phyloP scores from a whole-genome alignment of 1,140 invertebrate genomes.

The Zaprionus inermis region DNA sequence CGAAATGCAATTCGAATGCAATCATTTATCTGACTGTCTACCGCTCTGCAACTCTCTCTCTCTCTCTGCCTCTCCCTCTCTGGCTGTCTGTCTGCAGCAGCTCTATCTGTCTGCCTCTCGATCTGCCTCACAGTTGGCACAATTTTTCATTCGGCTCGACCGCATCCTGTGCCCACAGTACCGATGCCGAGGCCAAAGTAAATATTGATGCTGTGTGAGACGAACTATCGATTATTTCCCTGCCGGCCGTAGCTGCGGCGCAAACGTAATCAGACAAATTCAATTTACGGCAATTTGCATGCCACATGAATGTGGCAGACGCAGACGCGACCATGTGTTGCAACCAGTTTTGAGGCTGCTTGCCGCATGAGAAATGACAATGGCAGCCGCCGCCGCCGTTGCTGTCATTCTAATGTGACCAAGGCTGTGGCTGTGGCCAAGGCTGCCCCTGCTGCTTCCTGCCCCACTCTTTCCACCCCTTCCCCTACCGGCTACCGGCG shows the following conservation, averaged over 20 bases:
- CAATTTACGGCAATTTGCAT: conserved; percentile 82
- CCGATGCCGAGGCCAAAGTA: too few species aligned
- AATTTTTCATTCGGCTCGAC: conserved; percentile 69
- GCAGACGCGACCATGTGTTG: neutral
- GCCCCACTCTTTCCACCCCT: neutral
- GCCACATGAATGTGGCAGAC: too few species aligned
- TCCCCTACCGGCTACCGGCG: conserved; percentile 42
- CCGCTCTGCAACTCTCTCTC: conserved; percentile 1
- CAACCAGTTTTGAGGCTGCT: conserved; percentile 8
- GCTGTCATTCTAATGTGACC: conserved; percentile 77
- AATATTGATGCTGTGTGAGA: conserved; percentile 61
- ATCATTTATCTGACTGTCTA: conserved; percentile 69
- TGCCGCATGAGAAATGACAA: conserved; percentile 73
- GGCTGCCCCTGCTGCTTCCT: conserved; percentile 49
- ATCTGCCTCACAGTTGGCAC: conserved; percentile 45
- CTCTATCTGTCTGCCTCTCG: conserved; percentile 20
- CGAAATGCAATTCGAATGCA: conserved; percentile 80
- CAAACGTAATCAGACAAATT: conserved; percentile 82
- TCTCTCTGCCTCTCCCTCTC: conserved; percentile 7
- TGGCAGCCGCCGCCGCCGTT: conserved; percentile 42
- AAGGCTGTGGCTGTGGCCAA: conserved; percentile 53
- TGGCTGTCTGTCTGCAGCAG: conserved; percentile 4
- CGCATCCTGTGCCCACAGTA: conserved; percentile 39
- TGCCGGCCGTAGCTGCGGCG: conserved; percentile 22
- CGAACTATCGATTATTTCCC: conserved; percentile 72